A percentile compares a stretch with the other conserved stretches of the same genome.
Evolutionary conservation across 2,113 vertebrate genomes (phyloP).

Genomic region (Gopherus flavomarginatus): DNA sequence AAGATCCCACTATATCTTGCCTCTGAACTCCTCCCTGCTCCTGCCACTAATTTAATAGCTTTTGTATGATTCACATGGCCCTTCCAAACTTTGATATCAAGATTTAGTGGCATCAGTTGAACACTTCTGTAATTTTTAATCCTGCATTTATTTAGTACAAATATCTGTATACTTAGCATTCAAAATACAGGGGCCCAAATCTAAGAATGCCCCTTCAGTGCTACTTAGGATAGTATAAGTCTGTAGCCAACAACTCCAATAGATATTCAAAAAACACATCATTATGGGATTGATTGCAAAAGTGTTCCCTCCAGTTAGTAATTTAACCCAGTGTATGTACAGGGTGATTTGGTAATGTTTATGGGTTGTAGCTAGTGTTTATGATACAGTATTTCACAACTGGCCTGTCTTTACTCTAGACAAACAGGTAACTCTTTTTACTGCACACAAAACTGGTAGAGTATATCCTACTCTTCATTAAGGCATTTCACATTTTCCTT

Average conservation of each 20-base stretch:
- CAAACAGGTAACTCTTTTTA: not conserved
- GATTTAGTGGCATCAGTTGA: no score
- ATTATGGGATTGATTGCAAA: not conserved
- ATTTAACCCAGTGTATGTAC: no score
- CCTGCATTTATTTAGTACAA: no score
- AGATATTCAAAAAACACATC: not conserved
- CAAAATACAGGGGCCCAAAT: no score
- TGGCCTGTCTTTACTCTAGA: not conserved
- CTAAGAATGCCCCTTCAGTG: no score
- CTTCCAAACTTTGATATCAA: not conserved
- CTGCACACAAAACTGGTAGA: not conserved
- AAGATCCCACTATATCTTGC: not conserved
- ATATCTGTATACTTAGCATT: no score
- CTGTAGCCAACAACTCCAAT: not conserved
- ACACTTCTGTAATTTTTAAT: no score
- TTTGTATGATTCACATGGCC: not conserved
- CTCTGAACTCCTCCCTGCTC: no score
- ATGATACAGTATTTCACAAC: not conserved
- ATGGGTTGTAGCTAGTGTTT: not conserved
- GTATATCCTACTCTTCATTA: not conserved
- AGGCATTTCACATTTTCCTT: not conserved
- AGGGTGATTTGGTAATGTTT: not conserved
- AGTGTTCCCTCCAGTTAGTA: no score
- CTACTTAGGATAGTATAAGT: accelerated
- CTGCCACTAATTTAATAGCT: not conserved